phyloP scores from a whole-genome alignment of 2,797 vertebrate genomes.

The Phoebastria nigripes region DNA sequence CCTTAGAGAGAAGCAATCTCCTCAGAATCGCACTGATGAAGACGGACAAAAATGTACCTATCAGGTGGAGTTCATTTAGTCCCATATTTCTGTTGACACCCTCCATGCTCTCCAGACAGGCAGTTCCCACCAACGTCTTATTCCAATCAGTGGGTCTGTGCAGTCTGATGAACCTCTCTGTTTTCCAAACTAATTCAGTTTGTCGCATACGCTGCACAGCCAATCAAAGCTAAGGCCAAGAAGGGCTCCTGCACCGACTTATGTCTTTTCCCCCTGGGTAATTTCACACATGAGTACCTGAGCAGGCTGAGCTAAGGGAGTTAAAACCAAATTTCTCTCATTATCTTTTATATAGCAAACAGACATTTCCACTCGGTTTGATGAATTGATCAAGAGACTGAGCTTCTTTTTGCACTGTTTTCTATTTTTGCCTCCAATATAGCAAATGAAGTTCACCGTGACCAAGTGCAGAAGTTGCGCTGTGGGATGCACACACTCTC shows the following conservation, averaged over 20 bases:
- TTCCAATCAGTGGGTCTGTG: not conserved
- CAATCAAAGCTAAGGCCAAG: conserved; percentile 20
- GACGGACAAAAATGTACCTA: not conserved
- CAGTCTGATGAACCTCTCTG: not conserved
- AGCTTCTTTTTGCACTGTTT: not conserved
- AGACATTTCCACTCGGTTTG: conserved; percentile 61
- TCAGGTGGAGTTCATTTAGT: not conserved
- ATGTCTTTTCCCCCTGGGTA: conserved; percentile 9
- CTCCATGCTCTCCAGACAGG: not conserved
- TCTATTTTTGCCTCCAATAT: not conserved
- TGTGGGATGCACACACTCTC: not conserved
- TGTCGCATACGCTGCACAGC: not conserved
- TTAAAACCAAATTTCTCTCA: conserved; percentile 59
- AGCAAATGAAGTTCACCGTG: not conserved
- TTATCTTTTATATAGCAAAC: conserved; percentile 54
- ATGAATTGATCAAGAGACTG: conserved; percentile 36
- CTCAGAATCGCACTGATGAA: not conserved
- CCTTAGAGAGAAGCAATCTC: not conserved
- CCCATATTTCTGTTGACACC: not conserved
- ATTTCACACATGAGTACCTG: conserved; percentile 66
- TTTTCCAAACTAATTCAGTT: conserved; percentile 39
- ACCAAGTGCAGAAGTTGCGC: not conserved
- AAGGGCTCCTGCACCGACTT: conserved; percentile 10
- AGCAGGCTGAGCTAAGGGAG: conserved; percentile 23
- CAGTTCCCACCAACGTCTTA: not conserved